A percentile compares a stretch with the other conserved stretches of the same genome.
phyloP scores from a whole-genome alignment of 2,797 vertebrate species.

The Bovichtus variegatus region DNA sequence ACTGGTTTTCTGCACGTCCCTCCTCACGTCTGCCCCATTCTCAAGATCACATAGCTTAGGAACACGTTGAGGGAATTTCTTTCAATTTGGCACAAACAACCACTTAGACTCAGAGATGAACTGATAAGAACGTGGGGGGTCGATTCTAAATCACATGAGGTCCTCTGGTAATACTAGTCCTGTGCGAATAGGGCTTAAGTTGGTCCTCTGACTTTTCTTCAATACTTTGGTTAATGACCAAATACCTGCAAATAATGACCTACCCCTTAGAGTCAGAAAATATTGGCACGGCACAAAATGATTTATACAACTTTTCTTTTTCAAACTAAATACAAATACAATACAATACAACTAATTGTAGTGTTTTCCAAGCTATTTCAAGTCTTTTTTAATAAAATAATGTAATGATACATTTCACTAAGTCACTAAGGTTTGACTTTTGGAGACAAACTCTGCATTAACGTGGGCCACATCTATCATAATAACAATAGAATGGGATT shows the following conservation, averaged over 20 bases:
- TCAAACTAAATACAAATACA: not conserved
- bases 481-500: not conserved
- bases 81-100: no score
- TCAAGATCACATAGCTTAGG: no score
- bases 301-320: constrained; percentile 3
- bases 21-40: no score
- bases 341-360: no score
- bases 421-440: not conserved
- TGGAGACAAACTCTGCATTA: not conserved
- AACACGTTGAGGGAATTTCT: no score
- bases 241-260: not conserved
- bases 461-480: not conserved
- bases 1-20: no score
- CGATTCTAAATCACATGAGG: no score
- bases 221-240: not conserved
- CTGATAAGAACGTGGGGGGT: no score
- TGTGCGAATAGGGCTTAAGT: no score
- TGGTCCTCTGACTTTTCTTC: no score
- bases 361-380: not conserved
- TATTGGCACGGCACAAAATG: not conserved
- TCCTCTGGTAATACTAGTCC: no score
- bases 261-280: not conserved
- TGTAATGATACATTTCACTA: not conserved
- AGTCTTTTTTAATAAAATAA: not conserved
- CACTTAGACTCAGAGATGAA: no score